Evolutionary conservation across 2,113 vertebrate species (phyloP).

Genomic region (Prionailurus viverrinus): DNA sequence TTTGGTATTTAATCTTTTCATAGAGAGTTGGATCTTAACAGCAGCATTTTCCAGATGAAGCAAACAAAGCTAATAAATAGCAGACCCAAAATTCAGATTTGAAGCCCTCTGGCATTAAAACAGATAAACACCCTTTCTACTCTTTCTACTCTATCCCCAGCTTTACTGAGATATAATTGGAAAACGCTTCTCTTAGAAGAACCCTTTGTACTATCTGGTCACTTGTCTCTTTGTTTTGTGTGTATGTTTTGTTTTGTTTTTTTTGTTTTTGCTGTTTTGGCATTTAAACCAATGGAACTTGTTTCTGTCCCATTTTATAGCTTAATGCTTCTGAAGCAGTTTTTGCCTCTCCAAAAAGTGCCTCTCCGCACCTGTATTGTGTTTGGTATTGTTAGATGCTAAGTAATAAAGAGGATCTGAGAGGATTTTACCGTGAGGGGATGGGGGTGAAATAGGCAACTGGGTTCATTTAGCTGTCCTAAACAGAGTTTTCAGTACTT

Average conservation of each 20-base stretch:
- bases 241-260: not conserved
- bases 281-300: constrained; percentile 7
- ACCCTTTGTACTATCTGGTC: not conserved
- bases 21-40: constrained; percentile 46
- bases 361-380: not conserved
- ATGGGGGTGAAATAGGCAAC: not conserved
- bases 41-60: constrained; percentile 46
- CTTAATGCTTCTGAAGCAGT: not conserved
- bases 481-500: constrained; percentile 35
- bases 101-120: not conserved
- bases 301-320: not conserved
- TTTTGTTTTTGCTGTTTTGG: not conserved
- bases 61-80: constrained; percentile 32
- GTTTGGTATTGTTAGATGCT: not conserved
- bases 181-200: not conserved
- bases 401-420: not conserved
- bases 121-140: not conserved
- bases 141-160: not conserved
- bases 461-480: not conserved
- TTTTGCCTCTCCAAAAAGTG: not conserved
- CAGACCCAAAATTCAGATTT: constrained; percentile 31
- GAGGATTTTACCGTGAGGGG: not conserved
- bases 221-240: not conserved
- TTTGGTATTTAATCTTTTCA: constrained; percentile 53
- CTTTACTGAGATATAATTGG: not conserved